A percentile compares a stretch with the other conserved stretches of the same genome.
These are phyloP conservation scores for Morpho helenor DNA, from an alignment of 2,888 invertebrate species.

Conservation along the genomic window DNA sequence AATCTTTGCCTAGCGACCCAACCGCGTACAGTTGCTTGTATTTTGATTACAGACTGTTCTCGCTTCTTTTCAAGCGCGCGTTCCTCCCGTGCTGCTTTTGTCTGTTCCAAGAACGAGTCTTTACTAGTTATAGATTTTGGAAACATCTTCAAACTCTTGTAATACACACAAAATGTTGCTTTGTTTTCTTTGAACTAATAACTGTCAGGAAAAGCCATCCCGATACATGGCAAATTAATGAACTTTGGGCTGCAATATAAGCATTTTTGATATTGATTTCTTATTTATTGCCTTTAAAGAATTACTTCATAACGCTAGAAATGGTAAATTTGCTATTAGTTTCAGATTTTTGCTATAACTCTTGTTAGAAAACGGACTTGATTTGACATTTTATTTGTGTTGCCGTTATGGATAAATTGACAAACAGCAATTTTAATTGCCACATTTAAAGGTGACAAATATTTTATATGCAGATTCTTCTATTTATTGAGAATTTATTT, in stretches of 20 bases:
- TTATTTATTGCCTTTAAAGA: background rate
- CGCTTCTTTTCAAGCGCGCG: conserved; percentile 90
- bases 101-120: conserved; percentile 91
- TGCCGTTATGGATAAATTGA: background rate
- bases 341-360: conserved; percentile 1
- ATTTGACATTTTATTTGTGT: background rate
- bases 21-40: conserved; percentile 87
- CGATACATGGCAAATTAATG: conserved; percentile 25
- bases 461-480: too few species aligned
- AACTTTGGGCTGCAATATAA: conserved; percentile 18
- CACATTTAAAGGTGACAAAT: too few species aligned
- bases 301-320: conserved; percentile 13
- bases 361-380: background rate
- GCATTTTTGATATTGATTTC: conserved; percentile 14
- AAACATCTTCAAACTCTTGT: conserved; percentile 51
- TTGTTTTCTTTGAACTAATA: conserved; percentile 50
- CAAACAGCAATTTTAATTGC: too few species aligned
- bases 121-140: conserved; percentile 79
- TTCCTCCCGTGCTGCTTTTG: conserved; percentile 94
- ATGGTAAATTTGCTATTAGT: conserved; percentile 5
- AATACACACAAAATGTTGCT: conserved; percentile 41
- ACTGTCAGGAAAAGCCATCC: conserved; percentile 41
- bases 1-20: conserved; percentile 85
- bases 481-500: too few species aligned
- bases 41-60: conserved; percentile 85